Evolutionary conservation across 2,797 vertebrate species (phyloP).

Genomic region (Chaenodraco wilsoni): DNA sequence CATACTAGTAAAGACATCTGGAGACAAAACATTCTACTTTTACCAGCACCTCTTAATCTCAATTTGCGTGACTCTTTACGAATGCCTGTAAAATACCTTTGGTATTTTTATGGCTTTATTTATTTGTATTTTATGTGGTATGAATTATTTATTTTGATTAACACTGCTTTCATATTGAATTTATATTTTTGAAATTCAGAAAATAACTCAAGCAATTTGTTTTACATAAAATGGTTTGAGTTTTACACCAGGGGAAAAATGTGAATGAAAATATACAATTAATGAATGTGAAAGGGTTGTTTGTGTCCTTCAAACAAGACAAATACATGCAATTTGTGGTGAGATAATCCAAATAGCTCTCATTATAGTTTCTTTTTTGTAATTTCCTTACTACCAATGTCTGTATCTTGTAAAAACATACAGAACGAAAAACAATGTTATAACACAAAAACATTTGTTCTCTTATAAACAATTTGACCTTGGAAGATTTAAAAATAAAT

Average conservation of each 20-base stretch:
- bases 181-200: neutral
- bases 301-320: neutral
- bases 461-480: neutral
- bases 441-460: neutral
- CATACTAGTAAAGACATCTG: slow-evolving; percentile 32
- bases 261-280: neutral
- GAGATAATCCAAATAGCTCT: neutral
- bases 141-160: neutral
- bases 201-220: neutral
- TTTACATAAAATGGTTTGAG: neutral
- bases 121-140: neutral
- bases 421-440: neutral
- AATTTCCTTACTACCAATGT: neutral
- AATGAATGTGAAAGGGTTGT: neutral
- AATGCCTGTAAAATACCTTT: neutral
- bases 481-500: neutral
- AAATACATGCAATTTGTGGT: neutral
- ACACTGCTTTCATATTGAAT: neutral
- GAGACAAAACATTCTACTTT: slow-evolving; percentile 4
- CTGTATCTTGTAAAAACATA: neutral
- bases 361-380: neutral
- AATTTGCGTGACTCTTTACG: neutral
- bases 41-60: neutral
- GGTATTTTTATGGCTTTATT: neutral
- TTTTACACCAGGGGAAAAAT: neutral